A percentile compares a stretch with the other conserved stretches of the same genome.
Conservation (phyloP, 1,140 invertebrate species). For the Drosophila subpulchrella region DNA sequence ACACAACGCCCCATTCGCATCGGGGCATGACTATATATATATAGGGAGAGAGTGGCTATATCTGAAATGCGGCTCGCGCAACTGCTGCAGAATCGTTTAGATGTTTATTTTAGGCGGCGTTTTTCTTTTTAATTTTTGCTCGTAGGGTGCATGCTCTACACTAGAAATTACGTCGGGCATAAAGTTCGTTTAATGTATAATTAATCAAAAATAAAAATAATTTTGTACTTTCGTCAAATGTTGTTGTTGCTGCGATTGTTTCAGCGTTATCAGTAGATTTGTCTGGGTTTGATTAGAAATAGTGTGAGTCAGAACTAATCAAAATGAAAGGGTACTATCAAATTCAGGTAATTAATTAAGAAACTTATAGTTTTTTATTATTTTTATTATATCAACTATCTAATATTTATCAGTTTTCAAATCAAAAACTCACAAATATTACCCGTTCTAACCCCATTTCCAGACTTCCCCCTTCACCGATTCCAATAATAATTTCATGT, state of each 20-base stretch:
- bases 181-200: conserved; percentile 43
- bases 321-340: neutral
- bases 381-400: neutral
- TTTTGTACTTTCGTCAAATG: conserved; percentile 70
- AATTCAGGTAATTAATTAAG: neutral
- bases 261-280: conserved; percentile 8
- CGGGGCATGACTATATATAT: conserved; percentile 18
- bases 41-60: conserved; percentile 42
- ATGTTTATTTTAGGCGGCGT: conserved; percentile 32
- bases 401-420: neutral
- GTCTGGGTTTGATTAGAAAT: conserved; percentile 25
- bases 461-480: neutral
- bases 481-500: conserved; percentile 28
- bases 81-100: conserved; percentile 42
- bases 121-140: conserved; percentile 35
- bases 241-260: conserved; percentile 2
- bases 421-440: neutral
- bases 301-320: conserved; percentile 28
- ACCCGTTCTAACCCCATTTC: neutral
- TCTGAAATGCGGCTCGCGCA: conserved; percentile 52
- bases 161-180: conserved; percentile 26
- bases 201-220: conserved; percentile 56
- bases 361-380: neutral
- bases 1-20: conserved; percentile 13
- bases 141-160: conserved; percentile 30